Base-by-base conservation (phyloP, 2,797 vertebrate genomes). In the Helarctos malayanus region DNA sequence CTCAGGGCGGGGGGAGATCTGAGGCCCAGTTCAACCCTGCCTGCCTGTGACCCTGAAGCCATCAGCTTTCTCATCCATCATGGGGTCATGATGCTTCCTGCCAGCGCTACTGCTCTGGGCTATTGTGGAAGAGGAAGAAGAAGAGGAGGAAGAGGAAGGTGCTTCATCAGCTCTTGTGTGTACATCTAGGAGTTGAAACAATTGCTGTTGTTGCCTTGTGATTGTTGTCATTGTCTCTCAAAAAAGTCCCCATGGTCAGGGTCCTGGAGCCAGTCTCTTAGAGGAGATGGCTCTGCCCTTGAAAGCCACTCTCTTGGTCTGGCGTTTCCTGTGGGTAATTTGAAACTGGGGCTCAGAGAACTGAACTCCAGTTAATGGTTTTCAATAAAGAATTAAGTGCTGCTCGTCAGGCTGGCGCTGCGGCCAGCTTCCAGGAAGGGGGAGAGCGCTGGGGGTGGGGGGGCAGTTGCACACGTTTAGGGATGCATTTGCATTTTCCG, bases 381-480 rank as follows among this genome's bases (percentile, higher is more conserved):
- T 98, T 97, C 98, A 97, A 98, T 98, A 97, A 98, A 98, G 98
- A 98, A 98, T 98, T 98, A 98, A 98, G 97, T 98, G 97, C 97
- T 96, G 94, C 96, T 96, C 45, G 88, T 97, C 94, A 95, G 95
- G 89, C 95, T 96, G 95, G 97, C 63, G n/a, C 96, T 97, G 76
- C 81, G 83, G 91, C 93, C 0, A 3, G 93, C 81, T 98, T 98
- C 97, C 96, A 2, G 93, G 97, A 98, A 98, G 47, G 94, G 61
- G 89, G 73, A 84, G 89, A 57, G 81, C 65, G 79, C 52, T 88
- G 79, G 56, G 84, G 89, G n/a, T 32, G 16, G 52, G 45, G 21
- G 59, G 35, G 57, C 41, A 59, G 65, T 41, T 45, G 84, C 25
- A 4, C 19, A 82, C 65, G 2, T 93, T 95, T 93, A 97, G 97